Base-by-base conservation (phyloP, 2,888 invertebrate species). In the Keiferia lycopersicella region DNA sequence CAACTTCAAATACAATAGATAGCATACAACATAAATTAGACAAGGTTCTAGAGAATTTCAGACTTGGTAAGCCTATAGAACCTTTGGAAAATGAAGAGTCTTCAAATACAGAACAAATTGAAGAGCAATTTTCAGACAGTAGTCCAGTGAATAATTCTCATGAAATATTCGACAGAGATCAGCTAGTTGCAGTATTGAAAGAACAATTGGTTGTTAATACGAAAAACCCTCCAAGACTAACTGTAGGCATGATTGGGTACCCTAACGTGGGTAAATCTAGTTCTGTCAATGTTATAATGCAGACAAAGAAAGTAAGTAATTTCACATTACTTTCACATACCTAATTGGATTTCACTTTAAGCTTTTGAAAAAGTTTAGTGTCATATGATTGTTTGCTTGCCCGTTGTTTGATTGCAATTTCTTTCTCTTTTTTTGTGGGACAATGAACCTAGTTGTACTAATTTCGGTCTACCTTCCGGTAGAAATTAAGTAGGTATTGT, bases 191-290 rank as follows among this genome's bases (percentile, higher is more conserved):
- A 45, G 92, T 96, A 16, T 94, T 98, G 65, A 95, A 94, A 73
- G 89, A 87, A 10, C 77, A 75, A 88, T 92, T 81, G 83, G 82
- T 79, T 85, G 88, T 22, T 75, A 91, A 71, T 30, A 76, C 87
- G 65, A 91, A 90, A 69, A 89, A 87, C 78, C 87, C 88, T 1
- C 89, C 88, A n/a, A 80, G 95, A 38, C 93, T 95, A 8, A 97
- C 97, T n/a, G 94, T 98, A 65, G 98, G 98, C 8, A 93, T 98
- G 84, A 98, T 99, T 65, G 99, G 99, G 1, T 99, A 99, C 90
- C 99, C 99, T 0, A 99, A 99, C 93, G 99, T 99, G 0, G 99
- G 99, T n/a, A 99, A 99, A 87, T 99, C 99, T 85, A 99, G 99
- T 67, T 98, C 99, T 10, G 98, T 99, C 66, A 99, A 99, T 92